phyloP scores from a whole-genome alignment of 2,113 vertebrate species.

The Cyanocitta stelleri region DNA sequence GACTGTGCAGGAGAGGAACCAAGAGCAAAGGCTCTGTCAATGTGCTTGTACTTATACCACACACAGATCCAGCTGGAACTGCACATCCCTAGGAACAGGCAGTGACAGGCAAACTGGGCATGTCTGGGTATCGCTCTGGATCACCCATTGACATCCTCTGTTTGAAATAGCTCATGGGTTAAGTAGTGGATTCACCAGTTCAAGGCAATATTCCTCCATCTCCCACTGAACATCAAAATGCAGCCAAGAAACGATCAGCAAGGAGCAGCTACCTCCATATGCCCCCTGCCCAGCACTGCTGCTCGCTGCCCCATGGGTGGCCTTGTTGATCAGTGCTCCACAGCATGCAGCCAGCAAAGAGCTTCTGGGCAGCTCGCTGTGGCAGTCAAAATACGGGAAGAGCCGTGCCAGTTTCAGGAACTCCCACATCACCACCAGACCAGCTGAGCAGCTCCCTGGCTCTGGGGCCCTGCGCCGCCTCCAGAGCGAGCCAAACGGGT shows the following conservation, averaged over 20 bases:
- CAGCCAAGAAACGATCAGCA: background rate
- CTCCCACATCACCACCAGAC: slow-evolving; percentile 6
- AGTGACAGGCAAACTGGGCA: background rate
- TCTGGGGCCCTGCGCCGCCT: background rate
- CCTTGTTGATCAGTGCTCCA: background rate
- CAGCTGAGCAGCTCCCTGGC: slow-evolving; percentile 36
- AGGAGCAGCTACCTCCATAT: background rate
- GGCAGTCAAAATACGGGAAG: accelerated
- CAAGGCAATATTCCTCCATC: background rate
- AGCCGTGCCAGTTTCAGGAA: background rate
- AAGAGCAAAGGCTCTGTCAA: background rate
- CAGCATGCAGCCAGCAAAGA: background rate
- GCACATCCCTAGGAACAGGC: background rate
- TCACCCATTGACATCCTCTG: background rate
- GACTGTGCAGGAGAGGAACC: background rate
- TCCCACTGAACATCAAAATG: background rate
- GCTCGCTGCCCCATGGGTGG: accelerated
- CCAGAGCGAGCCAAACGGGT: slow-evolving; percentile 12
- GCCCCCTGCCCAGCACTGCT: accelerated
- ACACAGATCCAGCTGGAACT: background rate
- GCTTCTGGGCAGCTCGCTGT: accelerated
- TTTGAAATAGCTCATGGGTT: background rate
- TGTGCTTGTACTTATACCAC: background rate
- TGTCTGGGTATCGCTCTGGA: accelerated
- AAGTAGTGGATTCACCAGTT: background rate